Base-by-base conservation (phyloP, 2,888 invertebrate genomes). In the Plebejus anna region DNA sequence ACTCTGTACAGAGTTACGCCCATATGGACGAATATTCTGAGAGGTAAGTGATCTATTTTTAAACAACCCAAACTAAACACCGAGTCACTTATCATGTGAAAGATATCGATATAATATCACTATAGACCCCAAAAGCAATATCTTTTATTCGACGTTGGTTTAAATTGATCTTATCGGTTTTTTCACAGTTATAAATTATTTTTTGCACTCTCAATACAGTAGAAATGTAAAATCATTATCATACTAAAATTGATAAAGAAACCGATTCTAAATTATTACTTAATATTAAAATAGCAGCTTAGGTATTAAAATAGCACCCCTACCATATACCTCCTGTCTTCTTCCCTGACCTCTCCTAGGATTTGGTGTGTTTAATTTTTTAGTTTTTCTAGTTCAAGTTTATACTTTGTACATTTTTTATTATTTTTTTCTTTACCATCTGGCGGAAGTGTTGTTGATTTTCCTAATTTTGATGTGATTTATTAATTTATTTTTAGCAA, bases 1-100 rank as follows among this genome's bases (percentile, higher is more conserved):
- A 99, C 91, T 98, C 98, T 80, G 99, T 99, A 79, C 99, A 99
- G 94, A 98, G 98, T 87, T 99, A 99, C 94, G 98, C 99, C 75
- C 98, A 98, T 89, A 97, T 97, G 95, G 97, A 98, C 94, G 98
- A 99, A 94, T 99, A 99, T 95, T 98, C 98, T 87, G 98, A 99
- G 95, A 98, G 98, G 99, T 99, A 96, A 96, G 97, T 96, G 91
- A 81, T 82, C 78, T 78, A 77, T 77, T 70, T 77, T 77, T 57
- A 75, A 73, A 71, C 75, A 70, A 76, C 57, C 77, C 76, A 70
- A 71, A 78, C 82, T 81, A 75, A 88, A 90, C 90, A 91, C 90
- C 89, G 90, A 89, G 89, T 90, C 89, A 90, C 88, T 88, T 87
- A 85, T 88, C 83, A 87, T 87, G 88, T 89, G 88, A 89, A 89